Evolutionary conservation across 2,797 vertebrate genomes (phyloP), one percentile per base, ranked within the genome.

Genomic region (Uromys caudimaculatus): DNA sequence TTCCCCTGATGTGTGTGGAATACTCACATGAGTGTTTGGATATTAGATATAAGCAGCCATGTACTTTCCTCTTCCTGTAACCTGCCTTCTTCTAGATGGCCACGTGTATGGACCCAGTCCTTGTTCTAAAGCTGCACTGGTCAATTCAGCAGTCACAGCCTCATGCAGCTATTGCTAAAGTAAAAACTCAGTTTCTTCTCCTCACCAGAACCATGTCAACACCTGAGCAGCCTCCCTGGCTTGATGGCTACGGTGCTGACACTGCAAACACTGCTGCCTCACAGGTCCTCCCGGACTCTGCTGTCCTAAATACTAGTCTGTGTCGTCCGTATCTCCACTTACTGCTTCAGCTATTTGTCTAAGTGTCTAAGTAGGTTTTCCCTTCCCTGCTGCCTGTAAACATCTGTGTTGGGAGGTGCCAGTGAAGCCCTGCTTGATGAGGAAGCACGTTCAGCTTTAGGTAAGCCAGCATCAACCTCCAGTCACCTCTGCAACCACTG

Each of bases 1-100:
- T 27, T 16, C 58, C 78, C 23, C 14, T n/a, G 6, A 29, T 32
- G 38, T 44, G 77, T 56, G 73, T 56, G 83, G 93, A 93, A 81
- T 76, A 78, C n/a, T 13, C 27, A 64, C 52, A 62, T 77, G 64
- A 32, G 52, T 41, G 35, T 67, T 56, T 47, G 82, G 69, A 78
- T 75, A 41, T 82, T 82, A 90, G 90, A 47, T 60, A 29, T 47
- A 62, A 27, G 2, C 71, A 12, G 54, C 29, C 78, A 94, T 84
- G 86, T 35, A 62, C 35, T 29, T 76, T 75, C 14, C 85, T 94
- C 87, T 64, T 89, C 27, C 86, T 94, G 21, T 60, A 93, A 95
- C 35, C 3, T 69, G 78, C 93, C 75, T 44, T 95, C 24, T 60
- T 60, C 24, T 11, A 29, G 27, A 44, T 92, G 73, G 89, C 84